Evolutionary conservation across 1,140 invertebrate genomes (phyloP).

Genomic region (Drosophila kepulauana): DNA sequence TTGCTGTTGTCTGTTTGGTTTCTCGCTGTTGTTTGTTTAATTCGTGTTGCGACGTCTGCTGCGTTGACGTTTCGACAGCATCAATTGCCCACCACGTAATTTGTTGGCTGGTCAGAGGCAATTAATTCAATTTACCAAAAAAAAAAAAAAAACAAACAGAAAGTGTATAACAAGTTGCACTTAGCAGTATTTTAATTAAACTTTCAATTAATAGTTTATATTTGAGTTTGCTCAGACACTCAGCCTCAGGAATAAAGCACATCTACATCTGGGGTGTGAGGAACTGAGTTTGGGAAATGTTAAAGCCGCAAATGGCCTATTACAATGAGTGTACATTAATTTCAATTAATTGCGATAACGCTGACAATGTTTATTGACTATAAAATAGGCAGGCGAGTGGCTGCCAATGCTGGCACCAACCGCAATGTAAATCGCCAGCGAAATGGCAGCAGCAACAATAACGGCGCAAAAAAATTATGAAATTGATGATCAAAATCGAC

Average conservation of each 20-base stretch:
- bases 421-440: slow-evolving; percentile 52
- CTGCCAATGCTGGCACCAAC: slow-evolving; percentile 25
- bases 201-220: slow-evolving; percentile 37
- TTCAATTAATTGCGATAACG: slow-evolving; percentile 75
- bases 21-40: slow-evolving; percentile 2
- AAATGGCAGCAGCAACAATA: slow-evolving; percentile 32
- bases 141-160: too few relatives aligned
- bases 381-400: slow-evolving; percentile 54
- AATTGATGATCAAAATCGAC: slow-evolving; percentile 56
- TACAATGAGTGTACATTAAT: slow-evolving; percentile 54
- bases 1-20: slow-evolving; percentile 8
- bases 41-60: slow-evolving; percentile 11
- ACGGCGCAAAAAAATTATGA: slow-evolving; percentile 36
- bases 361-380: slow-evolving; percentile 73
- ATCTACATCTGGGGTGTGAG: too few relatives aligned
- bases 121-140: slow-evolving; percentile 37
- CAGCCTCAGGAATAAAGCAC: neutral
- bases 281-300: slow-evolving; percentile 1
- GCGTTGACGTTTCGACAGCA: slow-evolving; percentile 21
- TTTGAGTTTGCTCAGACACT: slow-evolving; percentile 20
- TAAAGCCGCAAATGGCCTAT: slow-evolving; percentile 51
- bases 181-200: slow-evolving; percentile 34
- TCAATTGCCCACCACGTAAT: slow-evolving; percentile 2
- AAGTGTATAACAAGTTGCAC: slow-evolving; percentile 26
- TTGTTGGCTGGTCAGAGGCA: slow-evolving; percentile 37